Evolutionary conservation across 1,140 invertebrate genomes (phyloP).

Genomic region (Solen grandis): DNA sequence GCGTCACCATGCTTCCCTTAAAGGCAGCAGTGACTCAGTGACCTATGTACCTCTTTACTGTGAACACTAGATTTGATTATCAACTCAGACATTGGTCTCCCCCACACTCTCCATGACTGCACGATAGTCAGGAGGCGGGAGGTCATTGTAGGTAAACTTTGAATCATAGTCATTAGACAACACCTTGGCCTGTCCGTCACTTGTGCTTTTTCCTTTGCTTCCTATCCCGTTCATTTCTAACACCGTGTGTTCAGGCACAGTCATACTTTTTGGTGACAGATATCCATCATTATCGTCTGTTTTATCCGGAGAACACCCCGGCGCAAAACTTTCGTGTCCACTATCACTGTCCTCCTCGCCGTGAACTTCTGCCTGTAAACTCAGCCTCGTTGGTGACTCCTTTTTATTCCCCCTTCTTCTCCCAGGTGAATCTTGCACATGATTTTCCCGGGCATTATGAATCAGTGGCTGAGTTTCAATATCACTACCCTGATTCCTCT

Average conservation of each 20-base stretch:
- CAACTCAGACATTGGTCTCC: conserved; percentile 38
- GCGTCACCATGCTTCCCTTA: no score
- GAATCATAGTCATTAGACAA: conserved; percentile 46
- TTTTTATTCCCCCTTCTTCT: conserved; percentile 24
- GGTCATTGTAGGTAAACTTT: conserved; percentile 54
- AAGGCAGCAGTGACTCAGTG: no score
- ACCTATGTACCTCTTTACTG: no score
- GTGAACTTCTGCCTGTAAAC: conserved; percentile 70
- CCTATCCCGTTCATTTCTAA: conserved; percentile 21
- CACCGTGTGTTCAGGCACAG: conserved; percentile 18
- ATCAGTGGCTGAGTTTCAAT: conserved; percentile 65
- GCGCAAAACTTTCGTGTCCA: conserved; percentile 76
- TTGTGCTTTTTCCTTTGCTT: conserved; percentile 23
- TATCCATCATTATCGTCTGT: conserved; percentile 70
- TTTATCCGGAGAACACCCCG: conserved; percentile 68
- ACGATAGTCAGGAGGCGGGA: conserved; percentile 62
- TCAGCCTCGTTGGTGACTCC: conserved; percentile 49
- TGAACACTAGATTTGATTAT: no score
- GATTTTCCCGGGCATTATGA: conserved; percentile 44
- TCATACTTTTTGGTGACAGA: conserved; percentile 67
- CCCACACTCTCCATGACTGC: conserved; percentile 59
- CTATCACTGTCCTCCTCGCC: conserved; percentile 74
- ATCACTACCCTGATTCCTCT: conserved; percentile 61
- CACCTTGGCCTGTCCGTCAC: conserved; percentile 33
- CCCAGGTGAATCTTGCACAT: conserved; percentile 48